Evolutionary conservation across 1,140 invertebrate genomes (phyloP).

Genomic region (Augochlora pura): DNA sequence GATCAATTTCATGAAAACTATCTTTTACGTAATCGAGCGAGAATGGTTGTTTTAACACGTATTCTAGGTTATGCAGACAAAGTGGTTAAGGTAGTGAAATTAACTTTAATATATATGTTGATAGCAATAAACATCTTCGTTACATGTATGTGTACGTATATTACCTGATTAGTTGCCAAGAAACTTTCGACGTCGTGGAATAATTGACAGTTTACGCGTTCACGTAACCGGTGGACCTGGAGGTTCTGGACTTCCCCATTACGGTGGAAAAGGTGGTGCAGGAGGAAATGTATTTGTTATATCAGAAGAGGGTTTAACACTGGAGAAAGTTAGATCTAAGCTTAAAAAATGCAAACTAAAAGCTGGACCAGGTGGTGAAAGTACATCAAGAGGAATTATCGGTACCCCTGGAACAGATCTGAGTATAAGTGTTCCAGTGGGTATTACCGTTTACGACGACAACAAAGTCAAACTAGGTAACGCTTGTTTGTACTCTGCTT

Average conservation of each 20-base stretch:
- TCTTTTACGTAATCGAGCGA: background rate
- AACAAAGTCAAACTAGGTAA: slow-evolving; percentile 83
- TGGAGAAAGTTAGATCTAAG: slow-evolving; percentile 81
- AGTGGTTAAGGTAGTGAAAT: slow-evolving; percentile 26
- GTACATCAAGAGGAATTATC: slow-evolving; percentile 86
- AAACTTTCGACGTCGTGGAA: slow-evolving; percentile 79
- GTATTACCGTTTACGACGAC: slow-evolving; percentile 87
- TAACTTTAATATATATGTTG: background rate
- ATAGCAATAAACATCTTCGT: background rate
- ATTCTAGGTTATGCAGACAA: slow-evolving; percentile 70
- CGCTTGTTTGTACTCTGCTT: background rate
- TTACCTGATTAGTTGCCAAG: slow-evolving; percentile 61
- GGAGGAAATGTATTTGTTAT: slow-evolving; percentile 90
- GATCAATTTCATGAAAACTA: too few relatives aligned
- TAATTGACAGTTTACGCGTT: slow-evolving; percentile 88
- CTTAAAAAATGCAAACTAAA: slow-evolving; percentile 82
- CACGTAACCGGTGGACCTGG: slow-evolving; percentile 89
- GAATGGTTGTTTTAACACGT: slow-evolving; percentile 74
- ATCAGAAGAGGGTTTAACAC: slow-evolving; percentile 83
- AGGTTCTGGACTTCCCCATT: slow-evolving; percentile 87
- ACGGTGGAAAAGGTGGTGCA: slow-evolving; percentile 91
- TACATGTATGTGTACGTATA: background rate
- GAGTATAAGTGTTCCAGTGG: slow-evolving; percentile 88
- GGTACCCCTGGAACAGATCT: slow-evolving; percentile 87
- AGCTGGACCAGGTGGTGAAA: slow-evolving; percentile 86